Base-by-base conservation (phyloP, 2,113 vertebrate species). In the Hemichromis elongatus region DNA sequence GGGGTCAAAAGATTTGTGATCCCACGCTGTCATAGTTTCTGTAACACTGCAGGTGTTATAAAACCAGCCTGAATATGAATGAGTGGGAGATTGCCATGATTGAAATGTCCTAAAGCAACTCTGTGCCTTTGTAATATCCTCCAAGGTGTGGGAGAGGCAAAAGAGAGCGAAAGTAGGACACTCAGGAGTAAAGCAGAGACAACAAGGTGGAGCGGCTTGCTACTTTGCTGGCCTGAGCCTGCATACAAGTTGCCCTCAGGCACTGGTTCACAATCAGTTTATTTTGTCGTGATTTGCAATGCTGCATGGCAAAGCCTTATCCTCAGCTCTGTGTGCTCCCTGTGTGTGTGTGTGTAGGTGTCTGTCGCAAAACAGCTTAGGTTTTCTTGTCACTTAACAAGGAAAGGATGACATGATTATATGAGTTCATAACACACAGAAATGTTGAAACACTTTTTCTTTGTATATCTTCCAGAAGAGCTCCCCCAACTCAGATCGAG, bases 381-480 rank as follows among this genome's bases (percentile, higher is more conserved):
- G 57, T 83, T 81, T 55, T 77, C 28, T 81, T 75, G 28, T 82
- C 9, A 3, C 24, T 73, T 81, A 79, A 81, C 61, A 85, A 86
- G 45, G 53, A 84, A 90, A 88, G 59, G 82, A 66, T 82, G 42
- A 79, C 61, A 61, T 42, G 21, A 26, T 83, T 86, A 42, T 81
- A 57, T 59, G 61, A 77, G 28, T 84, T 88, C 24, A 33, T 55
- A 55, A 68, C 63, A 83, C 16, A 82, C 33, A 61, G 33, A 77
- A 86, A 83, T 6, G 47, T 77, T 94, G 63, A 92, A 83, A 84
- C 56, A 53, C 13, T 82, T 79, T 63, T 86, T 86, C n/a, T 37
- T 70, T 26, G 33, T 75, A 21, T 95, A 79, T 93, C 77, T 95
- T 94, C 82, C 94, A 96, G 95, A 87, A 91, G 87, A 52, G 84